Percentiles rank a stretch among this genome's conserved stretches.
Evolutionary conservation across 2,113 vertebrate genomes (phyloP).

Genomic region (Anarhynchus alexandrinus): DNA sequence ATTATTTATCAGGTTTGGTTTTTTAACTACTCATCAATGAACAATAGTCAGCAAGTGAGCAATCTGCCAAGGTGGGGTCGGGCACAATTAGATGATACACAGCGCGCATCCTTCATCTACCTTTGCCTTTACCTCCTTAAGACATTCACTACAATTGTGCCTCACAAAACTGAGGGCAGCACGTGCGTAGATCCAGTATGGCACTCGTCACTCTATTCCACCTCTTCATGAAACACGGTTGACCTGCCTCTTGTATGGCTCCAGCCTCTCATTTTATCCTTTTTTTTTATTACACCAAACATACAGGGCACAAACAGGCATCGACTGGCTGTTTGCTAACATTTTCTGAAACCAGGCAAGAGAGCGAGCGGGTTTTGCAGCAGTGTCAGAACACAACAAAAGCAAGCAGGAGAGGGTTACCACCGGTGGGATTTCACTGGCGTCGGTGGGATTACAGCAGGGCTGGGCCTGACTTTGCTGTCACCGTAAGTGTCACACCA

Average conservation of each 20-base stretch:
- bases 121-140: not conserved
- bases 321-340: not conserved
- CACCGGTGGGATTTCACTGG: not conserved
- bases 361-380: rapidly evolving
- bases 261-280: not conserved
- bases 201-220: not conserved
- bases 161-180: not conserved
- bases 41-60: not conserved
- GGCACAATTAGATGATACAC: not conserved
- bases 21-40: not conserved
- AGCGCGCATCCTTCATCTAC: not conserved
- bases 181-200: not conserved
- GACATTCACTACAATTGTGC: not conserved
- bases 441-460: not conserved
- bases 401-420: not conserved
- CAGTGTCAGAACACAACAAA: rapidly evolving
- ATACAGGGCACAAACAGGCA: not conserved
- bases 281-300: not conserved
- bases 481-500: not conserved
- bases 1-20: not conserved
- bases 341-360: not conserved
- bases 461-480: not conserved
- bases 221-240: not conserved
- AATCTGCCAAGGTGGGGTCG: not conserved
- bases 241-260: not conserved